A percentile compares a stretch with the other conserved stretches of the same genome.
These are phyloP conservation scores for Peucedramus taeniatus DNA, from an alignment of 2,113 vertebrate species.

Conservation along the genomic window DNA sequence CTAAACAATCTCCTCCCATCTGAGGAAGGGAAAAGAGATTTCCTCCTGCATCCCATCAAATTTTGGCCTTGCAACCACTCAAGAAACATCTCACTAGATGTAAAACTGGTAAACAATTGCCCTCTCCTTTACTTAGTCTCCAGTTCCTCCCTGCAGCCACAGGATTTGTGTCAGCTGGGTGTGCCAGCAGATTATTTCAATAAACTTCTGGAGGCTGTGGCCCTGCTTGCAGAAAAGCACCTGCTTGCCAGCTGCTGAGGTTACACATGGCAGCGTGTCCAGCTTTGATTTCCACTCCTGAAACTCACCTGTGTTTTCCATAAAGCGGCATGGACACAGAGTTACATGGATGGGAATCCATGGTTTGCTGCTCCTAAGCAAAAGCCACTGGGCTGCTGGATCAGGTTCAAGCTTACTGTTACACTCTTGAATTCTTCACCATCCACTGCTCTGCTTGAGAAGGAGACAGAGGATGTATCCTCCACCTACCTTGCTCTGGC, in stretches of 20 bases:
- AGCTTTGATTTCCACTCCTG: neutral
- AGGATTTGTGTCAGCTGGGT: neutral
- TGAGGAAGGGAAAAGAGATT: neutral
- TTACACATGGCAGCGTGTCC: too few relatives aligned
- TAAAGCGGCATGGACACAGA: accelerated
- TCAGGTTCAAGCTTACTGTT: neutral
- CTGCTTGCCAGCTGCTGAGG: neutral
- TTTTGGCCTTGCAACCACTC: neutral
- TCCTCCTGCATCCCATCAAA: neutral
- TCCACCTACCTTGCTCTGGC: neutral
- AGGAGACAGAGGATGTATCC: neutral
- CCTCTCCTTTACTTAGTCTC: neutral
- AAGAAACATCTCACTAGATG: neutral
- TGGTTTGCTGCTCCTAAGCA: accelerated
- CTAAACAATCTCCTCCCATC: neutral
- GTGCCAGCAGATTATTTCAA: neutral
- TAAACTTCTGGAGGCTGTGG: neutral
- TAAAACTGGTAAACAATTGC: neutral
- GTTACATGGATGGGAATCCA: accelerated
- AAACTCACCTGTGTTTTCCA: neutral
- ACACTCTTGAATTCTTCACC: neutral
- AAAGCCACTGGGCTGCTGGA: neutral
- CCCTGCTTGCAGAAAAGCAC: neutral
- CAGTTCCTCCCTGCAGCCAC: neutral
- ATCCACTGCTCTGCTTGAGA: neutral